Evolutionary conservation across 2,888 invertebrate species (phyloP).

Genomic region (Xestoiulus laeticollis): DNA sequence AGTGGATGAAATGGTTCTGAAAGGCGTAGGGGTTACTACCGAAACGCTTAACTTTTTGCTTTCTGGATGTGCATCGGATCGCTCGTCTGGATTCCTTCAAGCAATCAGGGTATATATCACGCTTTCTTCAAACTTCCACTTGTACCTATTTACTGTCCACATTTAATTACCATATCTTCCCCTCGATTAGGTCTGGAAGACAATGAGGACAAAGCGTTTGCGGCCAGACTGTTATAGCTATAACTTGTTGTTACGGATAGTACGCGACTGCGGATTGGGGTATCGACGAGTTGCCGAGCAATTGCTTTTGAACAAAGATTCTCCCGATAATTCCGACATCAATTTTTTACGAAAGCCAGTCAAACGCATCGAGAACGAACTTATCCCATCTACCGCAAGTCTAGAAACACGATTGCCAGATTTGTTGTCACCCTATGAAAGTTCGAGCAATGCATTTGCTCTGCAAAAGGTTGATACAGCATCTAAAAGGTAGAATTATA

Average conservation of each 20-base stretch:
- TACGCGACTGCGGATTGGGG: slow-evolving; percentile 84
- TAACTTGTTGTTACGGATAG: slow-evolving; percentile 81
- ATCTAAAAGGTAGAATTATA: neutral
- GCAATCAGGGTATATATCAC: slow-evolving; percentile 71
- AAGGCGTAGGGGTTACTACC: slow-evolving; percentile 66
- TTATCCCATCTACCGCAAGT: neutral
- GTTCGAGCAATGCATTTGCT: neutral
- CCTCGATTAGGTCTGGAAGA: slow-evolving; percentile 81
- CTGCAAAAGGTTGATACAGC: neutral
- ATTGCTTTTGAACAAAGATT: slow-evolving; percentile 59
- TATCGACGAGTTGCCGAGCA: slow-evolving; percentile 64
- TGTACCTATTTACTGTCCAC: slow-evolving; percentile 41
- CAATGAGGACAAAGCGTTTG: slow-evolving; percentile 75
- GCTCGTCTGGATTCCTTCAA: slow-evolving; percentile 81
- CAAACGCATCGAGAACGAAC: neutral
- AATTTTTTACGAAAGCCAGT: neutral
- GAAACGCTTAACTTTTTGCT: slow-evolving; percentile 82
- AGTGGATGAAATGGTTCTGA: slow-evolving; percentile 80
- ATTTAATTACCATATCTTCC: slow-evolving; percentile 46
- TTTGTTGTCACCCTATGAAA: neutral
- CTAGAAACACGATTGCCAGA: neutral
- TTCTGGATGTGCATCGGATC: slow-evolving; percentile 84
- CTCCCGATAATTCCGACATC: neutral
- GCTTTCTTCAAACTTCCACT: neutral
- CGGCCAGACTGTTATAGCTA: slow-evolving; percentile 78